A percentile compares a stretch with the other conserved stretches of the same genome.
These are phyloP conservation scores for Rhyzopertha dominica DNA, from an alignment of 1,140 invertebrate genomes.

Conservation along the genomic window DNA sequence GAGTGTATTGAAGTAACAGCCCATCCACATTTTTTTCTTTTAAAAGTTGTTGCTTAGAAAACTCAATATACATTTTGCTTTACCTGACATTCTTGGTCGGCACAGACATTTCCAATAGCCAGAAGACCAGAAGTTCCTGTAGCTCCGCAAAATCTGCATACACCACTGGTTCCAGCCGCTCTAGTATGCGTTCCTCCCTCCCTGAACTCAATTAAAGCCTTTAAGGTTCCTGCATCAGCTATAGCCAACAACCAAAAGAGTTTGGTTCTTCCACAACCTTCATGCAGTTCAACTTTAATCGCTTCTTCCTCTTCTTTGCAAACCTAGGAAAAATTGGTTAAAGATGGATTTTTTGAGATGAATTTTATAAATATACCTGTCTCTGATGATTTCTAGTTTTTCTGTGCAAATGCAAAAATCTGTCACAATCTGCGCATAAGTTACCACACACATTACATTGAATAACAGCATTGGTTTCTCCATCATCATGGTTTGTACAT, in stretches of 20 bases:
- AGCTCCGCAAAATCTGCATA: slow-evolving; percentile 89
- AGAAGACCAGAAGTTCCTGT: slow-evolving; percentile 77
- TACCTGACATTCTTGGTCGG: slow-evolving; percentile 87
- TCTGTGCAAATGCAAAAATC: slow-evolving; percentile 87
- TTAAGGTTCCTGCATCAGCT: slow-evolving; percentile 87
- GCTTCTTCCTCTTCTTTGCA: slow-evolving; percentile 96
- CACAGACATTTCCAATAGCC: slow-evolving; percentile 89
- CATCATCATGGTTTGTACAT: slow-evolving; percentile 96
- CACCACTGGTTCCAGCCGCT: slow-evolving; percentile 56
- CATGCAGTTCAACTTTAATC: slow-evolving; percentile 89
- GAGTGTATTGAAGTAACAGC: too few species aligned
- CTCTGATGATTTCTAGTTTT: slow-evolving; percentile 80
- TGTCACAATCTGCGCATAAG: slow-evolving; percentile 92
- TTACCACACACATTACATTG: slow-evolving; percentile 88
- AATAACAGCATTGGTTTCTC: slow-evolving; percentile 88
- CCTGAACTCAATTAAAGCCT: slow-evolving; percentile 90
- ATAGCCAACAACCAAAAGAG: slow-evolving; percentile 91
- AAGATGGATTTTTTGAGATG: neutral
- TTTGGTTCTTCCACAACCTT: slow-evolving; percentile 92
- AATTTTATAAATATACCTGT: slow-evolving; percentile 56
- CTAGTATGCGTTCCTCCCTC: slow-evolving; percentile 57
- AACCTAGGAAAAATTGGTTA: slow-evolving; percentile 47
- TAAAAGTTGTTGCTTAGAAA: too few species aligned
- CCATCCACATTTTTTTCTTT: too few species aligned
- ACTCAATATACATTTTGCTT: slow-evolving; percentile 8